A percentile compares a stretch with the other conserved stretches of the same genome.
Conservation (phyloP, 2,113 vertebrate genomes). For the Polypterus bichir region DNA sequence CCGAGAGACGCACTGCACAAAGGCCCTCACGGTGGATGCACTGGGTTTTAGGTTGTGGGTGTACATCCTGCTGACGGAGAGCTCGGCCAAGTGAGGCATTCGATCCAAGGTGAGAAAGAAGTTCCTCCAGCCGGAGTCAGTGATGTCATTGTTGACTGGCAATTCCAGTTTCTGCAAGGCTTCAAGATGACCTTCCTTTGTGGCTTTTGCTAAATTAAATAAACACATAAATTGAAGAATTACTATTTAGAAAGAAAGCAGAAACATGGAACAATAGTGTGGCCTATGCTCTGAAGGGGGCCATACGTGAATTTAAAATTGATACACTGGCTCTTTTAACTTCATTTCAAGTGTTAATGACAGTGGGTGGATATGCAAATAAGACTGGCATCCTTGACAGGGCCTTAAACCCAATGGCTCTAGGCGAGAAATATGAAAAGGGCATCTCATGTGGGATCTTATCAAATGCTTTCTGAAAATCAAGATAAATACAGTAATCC, state of each 20-base stretch:
- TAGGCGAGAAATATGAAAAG: too few relatives aligned
- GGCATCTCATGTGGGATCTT: too few relatives aligned
- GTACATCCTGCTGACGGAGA: not conserved
- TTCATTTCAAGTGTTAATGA: not conserved
- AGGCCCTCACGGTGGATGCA: slow-evolving; percentile 12
- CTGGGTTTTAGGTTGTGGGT: slow-evolving; percentile 17
- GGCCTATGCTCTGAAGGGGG: too few relatives aligned
- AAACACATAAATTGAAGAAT: not conserved
- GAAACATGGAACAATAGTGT: too few relatives aligned
- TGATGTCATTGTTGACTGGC: slow-evolving; percentile 14
- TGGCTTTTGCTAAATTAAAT: slow-evolving; percentile 25
- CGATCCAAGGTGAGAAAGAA: slow-evolving; percentile 26
- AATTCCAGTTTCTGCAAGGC: slow-evolving; percentile 20
- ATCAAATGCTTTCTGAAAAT: too few relatives aligned
- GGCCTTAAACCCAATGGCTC: too few relatives aligned
- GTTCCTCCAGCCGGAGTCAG: slow-evolving; percentile 26
- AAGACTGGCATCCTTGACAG: not conserved
- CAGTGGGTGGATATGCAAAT: not conserved
- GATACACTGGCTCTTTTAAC: not conserved
- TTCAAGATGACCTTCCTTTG: slow-evolving; percentile 24
- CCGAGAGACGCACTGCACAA: slow-evolving; percentile 18
- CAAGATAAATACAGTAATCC: too few relatives aligned
- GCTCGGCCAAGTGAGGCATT: slow-evolving; percentile 12
- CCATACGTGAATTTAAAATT: not conserved
- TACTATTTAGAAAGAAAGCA: not conserved